Evolutionary conservation across 2,888 invertebrate genomes (phyloP).

Genomic region (Danaus chrysippus): DNA sequence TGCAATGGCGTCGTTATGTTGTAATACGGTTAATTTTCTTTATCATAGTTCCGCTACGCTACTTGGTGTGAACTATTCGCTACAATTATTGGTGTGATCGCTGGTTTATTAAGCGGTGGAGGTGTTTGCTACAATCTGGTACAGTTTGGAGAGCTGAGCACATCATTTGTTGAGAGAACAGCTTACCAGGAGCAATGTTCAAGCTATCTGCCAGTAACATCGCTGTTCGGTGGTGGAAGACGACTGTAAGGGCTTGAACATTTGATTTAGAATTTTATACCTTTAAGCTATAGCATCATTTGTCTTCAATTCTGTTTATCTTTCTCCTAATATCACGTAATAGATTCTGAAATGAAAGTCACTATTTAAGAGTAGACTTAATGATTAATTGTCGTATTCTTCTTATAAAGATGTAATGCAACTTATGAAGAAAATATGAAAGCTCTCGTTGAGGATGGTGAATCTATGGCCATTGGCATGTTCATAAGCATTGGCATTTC

Average conservation of each 20-base stretch:
- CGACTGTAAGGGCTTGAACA: constrained; percentile 50
- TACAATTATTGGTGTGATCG: constrained; percentile 50
- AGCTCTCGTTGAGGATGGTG: constrained; percentile 75
- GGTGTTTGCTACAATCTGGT: constrained; percentile 78
- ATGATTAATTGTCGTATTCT: background rate
- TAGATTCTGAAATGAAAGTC: too few species aligned
- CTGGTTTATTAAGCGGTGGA: constrained; percentile 61
- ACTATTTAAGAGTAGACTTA: too few species aligned
- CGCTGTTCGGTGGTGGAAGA: constrained; percentile 60
- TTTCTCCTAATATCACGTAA: too few species aligned
- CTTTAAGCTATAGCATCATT: too few species aligned
- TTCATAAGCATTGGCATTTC: constrained; percentile 53
- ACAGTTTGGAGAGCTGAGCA: constrained; percentile 81
- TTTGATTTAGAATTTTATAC: background rate
- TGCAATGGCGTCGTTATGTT: background rate
- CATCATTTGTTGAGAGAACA: constrained; percentile 77
- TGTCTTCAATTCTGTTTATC: too few species aligned
- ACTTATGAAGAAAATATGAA: constrained; percentile 70
- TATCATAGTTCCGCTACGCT: constrained; percentile 59
- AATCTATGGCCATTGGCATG: constrained; percentile 75
- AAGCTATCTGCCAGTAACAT: constrained; percentile 55
- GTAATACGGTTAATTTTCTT: background rate
- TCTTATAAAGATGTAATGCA: constrained; percentile 59
- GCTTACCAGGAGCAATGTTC: constrained; percentile 48
- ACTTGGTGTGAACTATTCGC: constrained; percentile 58